Conservation (phyloP, 2,113 vertebrate genomes). For the Aviceda subcristata region DNA sequence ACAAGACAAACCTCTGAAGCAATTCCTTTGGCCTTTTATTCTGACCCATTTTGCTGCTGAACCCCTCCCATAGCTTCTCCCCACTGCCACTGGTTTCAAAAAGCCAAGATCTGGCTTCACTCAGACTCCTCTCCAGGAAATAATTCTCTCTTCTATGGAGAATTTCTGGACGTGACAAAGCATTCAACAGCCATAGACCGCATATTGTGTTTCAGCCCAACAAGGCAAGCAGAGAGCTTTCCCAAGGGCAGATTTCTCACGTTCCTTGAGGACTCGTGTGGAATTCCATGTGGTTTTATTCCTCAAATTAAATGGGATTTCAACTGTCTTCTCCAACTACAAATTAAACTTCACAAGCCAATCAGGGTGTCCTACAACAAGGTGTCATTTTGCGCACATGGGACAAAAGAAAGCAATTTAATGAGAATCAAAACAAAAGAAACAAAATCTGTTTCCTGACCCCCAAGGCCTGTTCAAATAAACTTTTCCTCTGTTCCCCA, state of each 20-base stretch:
- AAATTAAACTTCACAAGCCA: not conserved
- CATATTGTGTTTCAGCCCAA: not conserved
- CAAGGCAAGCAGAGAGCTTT: not conserved
- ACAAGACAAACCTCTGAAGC: not conserved
- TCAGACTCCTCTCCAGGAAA: not conserved
- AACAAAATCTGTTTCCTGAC: not conserved
- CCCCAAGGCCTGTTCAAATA: rapidly evolving
- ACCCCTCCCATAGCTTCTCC: not conserved
- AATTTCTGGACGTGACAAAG: not conserved
- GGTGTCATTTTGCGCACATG: not conserved
- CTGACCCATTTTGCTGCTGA: not conserved
- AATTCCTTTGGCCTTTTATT: not conserved
- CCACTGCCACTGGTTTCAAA: not conserved
- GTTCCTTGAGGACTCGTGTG: not conserved
- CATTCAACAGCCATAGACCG: not conserved
- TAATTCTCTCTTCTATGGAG: not conserved
- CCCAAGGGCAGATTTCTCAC: not conserved
- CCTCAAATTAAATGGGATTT: not conserved
- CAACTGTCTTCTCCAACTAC: not conserved
- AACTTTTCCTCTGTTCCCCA: not conserved
- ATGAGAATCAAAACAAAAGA: not conserved
- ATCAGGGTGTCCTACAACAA: not conserved
- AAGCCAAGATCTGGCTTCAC: not conserved
- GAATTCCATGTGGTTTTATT: not conserved
- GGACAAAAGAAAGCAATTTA: not conserved